Base-by-base conservation (phyloP, 1,140 invertebrate species). In the Drosophila repletoides region DNA sequence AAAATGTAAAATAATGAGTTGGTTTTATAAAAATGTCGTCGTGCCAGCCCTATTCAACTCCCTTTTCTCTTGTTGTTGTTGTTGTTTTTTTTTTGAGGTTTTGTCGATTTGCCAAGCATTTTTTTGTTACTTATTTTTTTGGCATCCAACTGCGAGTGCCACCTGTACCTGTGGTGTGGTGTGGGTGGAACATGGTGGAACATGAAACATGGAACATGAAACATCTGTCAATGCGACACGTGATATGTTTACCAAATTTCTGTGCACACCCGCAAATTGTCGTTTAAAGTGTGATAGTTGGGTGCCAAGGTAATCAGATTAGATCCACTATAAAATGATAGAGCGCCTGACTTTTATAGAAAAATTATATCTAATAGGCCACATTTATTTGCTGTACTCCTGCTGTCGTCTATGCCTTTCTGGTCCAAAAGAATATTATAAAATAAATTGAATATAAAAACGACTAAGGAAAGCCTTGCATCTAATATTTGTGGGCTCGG, bases 1-100 rank as follows among this genome's bases (percentile, higher is more conserved):
- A 69, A 84, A 84, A 86, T 84, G 56, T 81, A 66, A 81, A 83
- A 84, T 83, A 83, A 83, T 83, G 79, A 84, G 79, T 77, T 81
- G 49, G 58, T 67, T 80, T 77, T 66, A 34, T 26, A 55, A 66
- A 60, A 66, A 49, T 51, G 63, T 66, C 53, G 34, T 51, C 17
- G 29, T 53, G 36, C 36, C 38, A 14, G 24, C 24, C 7, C 21
- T 21, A 24, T 26, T 49, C 7, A 12, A n/a, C 33, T 28, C 36
- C 52, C 15, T 40, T 46, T 41, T 10, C 22, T 38, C 28, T 46
- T 24, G 9, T 28, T 45, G 21, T 48, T 38, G 26, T 29, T 46
- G 17, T 14, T n/a, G 10, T 38, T 41, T 26, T 14, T 46, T 38
- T 49, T 49, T 59, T 58, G 31, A 45, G 40, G 38, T 66, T 45